A percentile compares a stretch with the other conserved stretches of the same genome.
Evolutionary conservation across 2,888 invertebrate species (phyloP).

Genomic region (Phortica okadai): DNA sequence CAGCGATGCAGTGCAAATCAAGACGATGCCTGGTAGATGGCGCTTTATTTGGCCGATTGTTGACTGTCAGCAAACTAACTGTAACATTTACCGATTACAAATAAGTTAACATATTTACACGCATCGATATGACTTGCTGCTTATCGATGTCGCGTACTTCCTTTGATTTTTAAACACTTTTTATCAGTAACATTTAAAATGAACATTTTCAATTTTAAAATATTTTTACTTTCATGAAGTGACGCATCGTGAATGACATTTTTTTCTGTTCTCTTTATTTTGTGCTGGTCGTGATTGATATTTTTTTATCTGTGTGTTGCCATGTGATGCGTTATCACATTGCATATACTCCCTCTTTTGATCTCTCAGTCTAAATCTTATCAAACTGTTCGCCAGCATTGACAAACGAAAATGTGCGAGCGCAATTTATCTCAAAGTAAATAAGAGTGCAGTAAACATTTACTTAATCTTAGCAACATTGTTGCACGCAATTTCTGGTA

Average conservation of each 20-base stretch:
- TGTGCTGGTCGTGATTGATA: not conserved
- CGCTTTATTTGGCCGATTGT: slow-evolving; percentile 46
- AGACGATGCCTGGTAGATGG: slow-evolving; percentile 56
- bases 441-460: slow-evolving; percentile 60
- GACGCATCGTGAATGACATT: slow-evolving; percentile 8
- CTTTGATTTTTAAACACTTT: slow-evolving; percentile 18
- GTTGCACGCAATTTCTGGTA: slow-evolving; percentile 52
- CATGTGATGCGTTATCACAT: slow-evolving; percentile 46
- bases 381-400: slow-evolving; percentile 14
- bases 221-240: slow-evolving; percentile 47
- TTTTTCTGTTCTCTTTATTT: slow-evolving; percentile 45
- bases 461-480: slow-evolving; percentile 67
- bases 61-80: slow-evolving; percentile 57
- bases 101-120: slow-evolving; percentile 56
- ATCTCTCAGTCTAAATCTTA: slow-evolving; percentile 30
- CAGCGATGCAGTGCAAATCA: slow-evolving; percentile 37
- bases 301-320: slow-evolving; percentile 31
- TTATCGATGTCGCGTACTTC: not conserved
- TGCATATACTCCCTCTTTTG: slow-evolving; percentile 56
- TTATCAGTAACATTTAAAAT: not conserved
- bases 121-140: not conserved
- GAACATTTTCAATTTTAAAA: not conserved
- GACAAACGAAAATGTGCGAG: slow-evolving; percentile 36
- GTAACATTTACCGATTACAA: slow-evolving; percentile 71
- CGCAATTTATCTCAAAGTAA: slow-evolving; percentile 60